A percentile compares a stretch with the other conserved stretches of the same genome.
Evolutionary conservation across 2,888 invertebrate species (phyloP).

Genomic region (Mesochorus sp.): DNA sequence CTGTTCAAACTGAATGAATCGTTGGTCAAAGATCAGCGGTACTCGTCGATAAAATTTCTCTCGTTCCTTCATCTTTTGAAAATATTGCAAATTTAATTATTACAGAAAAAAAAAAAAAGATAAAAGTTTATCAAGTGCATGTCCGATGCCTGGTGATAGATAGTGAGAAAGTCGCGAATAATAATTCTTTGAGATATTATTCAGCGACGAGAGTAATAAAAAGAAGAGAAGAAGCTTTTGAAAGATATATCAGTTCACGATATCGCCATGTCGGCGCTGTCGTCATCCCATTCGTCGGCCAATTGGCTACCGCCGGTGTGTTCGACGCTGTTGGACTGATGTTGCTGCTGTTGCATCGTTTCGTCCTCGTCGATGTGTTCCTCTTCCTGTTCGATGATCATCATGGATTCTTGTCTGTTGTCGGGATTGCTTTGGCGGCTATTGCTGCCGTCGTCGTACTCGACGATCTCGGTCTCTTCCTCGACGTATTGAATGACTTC

Average conservation of each 20-base stretch:
- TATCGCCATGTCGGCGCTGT: constrained; percentile 67
- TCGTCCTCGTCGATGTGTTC: constrained; percentile 74
- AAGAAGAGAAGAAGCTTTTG: background rate
- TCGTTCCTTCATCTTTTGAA: no score
- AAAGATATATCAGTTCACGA: constrained; percentile 56
- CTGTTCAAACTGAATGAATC: no score
- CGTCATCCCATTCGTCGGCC: constrained; percentile 75
- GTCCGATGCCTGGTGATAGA: no score
- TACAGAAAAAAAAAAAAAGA: no score
- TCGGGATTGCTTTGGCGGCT: constrained; percentile 72
- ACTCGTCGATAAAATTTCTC: no score
- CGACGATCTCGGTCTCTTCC: constrained; percentile 81
- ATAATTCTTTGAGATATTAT: background rate
- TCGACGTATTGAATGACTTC: constrained; percentile 80
- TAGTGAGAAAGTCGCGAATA: no score
- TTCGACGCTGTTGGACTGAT: constrained; percentile 32
- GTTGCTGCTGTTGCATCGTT: constrained; percentile 58
- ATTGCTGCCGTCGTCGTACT: constrained; percentile 75
- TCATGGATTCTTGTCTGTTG: constrained; percentile 75
- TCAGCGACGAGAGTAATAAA: background rate
- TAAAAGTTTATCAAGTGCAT: no score
- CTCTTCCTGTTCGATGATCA: constrained; percentile 78
- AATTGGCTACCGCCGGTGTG: constrained; percentile 64
- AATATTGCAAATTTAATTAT: no score
- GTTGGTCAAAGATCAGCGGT: no score